Conservation (phyloP, 2,888 invertebrate species). For the Eupithecia dodoneata region DNA sequence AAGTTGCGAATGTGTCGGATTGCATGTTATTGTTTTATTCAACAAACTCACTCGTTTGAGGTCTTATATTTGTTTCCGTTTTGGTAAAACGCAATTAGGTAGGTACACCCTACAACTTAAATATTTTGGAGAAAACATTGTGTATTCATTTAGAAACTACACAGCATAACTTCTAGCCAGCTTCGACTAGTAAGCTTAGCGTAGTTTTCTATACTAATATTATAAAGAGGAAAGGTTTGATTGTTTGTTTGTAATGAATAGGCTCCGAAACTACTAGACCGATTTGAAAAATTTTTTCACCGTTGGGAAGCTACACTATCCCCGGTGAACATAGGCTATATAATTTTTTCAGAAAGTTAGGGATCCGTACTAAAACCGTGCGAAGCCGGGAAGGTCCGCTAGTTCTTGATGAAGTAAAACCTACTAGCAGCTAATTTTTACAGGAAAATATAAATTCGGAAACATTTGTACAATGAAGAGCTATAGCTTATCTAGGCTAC, state of each 20-base stretch:
- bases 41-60: not conserved
- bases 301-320: too few relatives aligned
- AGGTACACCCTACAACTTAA: not conserved
- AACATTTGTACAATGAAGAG: not conserved
- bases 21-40: not conserved
- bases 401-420: too few relatives aligned
- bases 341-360: too few relatives aligned
- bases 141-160: not conserved
- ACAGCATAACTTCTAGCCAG: not conserved
- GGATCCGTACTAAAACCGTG: too few relatives aligned
- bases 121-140: not conserved
- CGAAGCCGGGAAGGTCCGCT: too few relatives aligned
- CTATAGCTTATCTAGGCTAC: not conserved
- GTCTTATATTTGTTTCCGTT: not conserved
- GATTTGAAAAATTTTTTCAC: too few relatives aligned
- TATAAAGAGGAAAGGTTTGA: too few relatives aligned
- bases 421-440: not conserved
- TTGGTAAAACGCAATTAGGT: not conserved
- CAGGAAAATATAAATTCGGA: not conserved
- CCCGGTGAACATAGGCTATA: too few relatives aligned
- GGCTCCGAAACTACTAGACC: too few relatives aligned
- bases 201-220: not conserved
- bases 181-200: not conserved
- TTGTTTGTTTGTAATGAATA: too few relatives aligned
- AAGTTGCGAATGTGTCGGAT: conserved; percentile 21